A percentile compares a stretch with the other conserved stretches of the same genome.
Conservation (phyloP, 1,140 invertebrate species). For the Dryas iulia region DNA sequence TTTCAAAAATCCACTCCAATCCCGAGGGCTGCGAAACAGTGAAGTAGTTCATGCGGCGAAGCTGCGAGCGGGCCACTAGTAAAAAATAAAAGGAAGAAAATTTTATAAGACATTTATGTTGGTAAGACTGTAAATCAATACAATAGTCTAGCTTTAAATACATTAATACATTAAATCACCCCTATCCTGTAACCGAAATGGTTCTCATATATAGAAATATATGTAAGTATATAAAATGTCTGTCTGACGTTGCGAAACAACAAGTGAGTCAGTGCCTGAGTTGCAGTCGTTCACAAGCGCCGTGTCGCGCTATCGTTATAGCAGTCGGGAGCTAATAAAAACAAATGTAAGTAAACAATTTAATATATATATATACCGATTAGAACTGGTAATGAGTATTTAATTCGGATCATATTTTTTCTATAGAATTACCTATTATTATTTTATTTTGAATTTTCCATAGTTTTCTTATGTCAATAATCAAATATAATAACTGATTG, state of each 20-base stretch:
- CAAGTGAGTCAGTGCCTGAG: slow-evolving; percentile 40
- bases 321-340: neutral
- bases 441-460: neutral
- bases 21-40: too few relatives aligned
- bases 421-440: neutral
- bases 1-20: too few relatives aligned
- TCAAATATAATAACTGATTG: neutral
- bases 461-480: neutral
- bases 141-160: too few relatives aligned
- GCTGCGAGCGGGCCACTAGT: too few relatives aligned
- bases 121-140: too few relatives aligned
- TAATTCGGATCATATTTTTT: neutral
- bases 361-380: neutral
- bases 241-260: slow-evolving; percentile 36
- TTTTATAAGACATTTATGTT: too few relatives aligned
- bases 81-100: too few relatives aligned
- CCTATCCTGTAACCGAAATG: neutral
- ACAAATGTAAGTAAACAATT: neutral
- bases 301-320: slow-evolving; percentile 30
- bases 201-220: neutral
- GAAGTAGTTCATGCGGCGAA: too few relatives aligned
- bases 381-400: neutral
- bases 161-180: neutral
- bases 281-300: slow-evolving; percentile 20
- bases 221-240: neutral